Percentiles rank a stretch among this genome's conserved stretches.
These are phyloP conservation scores for Neolamprologus sp. DNA, from an alignment of 2,113 vertebrate genomes.

Conservation along the genomic window DNA sequence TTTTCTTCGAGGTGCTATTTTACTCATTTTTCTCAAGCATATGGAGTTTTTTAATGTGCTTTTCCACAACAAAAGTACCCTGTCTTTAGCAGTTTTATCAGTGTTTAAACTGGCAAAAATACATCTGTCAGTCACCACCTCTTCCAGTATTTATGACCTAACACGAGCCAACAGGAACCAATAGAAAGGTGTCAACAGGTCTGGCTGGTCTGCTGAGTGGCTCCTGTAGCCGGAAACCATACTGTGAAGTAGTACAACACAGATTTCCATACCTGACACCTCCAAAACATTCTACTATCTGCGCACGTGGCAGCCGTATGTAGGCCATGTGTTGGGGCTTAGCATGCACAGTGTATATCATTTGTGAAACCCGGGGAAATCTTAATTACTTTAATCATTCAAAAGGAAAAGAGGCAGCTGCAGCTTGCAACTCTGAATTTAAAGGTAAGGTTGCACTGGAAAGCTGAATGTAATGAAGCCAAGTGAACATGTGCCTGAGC, in stretches of 20 bases:
- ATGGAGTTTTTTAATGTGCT: not conserved
- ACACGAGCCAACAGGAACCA: conserved; percentile 21
- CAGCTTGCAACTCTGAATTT: not conserved
- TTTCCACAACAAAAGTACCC: not conserved
- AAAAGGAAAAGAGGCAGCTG: not conserved
- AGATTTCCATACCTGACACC: not conserved
- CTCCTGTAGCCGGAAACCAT: not conserved
- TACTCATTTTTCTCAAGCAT: not conserved
- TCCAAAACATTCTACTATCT: not conserved
- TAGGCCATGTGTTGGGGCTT: not conserved
- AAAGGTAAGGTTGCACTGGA: not conserved
- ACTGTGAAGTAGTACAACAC: not conserved
- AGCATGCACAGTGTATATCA: not conserved
- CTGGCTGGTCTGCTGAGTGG: conserved; percentile 12
- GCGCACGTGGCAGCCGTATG: not conserved
- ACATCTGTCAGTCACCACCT: conserved; percentile 11
- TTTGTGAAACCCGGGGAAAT: not conserved
- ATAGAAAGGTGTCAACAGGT: conserved; percentile 43
- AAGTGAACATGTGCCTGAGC: conserved; percentile 21
- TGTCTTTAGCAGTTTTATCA: not conserved
- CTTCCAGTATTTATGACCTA: conserved; percentile 13
- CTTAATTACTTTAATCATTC: not conserved
- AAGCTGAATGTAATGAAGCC: conserved; percentile 21
- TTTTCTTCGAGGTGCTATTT: not conserved
- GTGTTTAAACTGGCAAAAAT: conserved; percentile 5